Conservation (phyloP, 2,113 vertebrate genomes). For the Macroglossus sobrinus region DNA sequence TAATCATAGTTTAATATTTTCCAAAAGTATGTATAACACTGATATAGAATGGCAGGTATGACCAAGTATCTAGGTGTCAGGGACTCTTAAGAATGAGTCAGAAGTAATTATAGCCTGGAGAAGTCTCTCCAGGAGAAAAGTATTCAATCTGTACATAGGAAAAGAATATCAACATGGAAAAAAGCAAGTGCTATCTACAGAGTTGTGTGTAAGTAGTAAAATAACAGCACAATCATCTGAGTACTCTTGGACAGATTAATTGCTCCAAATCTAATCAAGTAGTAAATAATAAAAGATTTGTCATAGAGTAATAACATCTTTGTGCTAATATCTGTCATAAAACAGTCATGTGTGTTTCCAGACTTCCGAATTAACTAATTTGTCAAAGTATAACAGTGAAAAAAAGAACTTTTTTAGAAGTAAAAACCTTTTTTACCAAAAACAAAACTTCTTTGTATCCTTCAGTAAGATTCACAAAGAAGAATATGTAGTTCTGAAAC, state of each 20-base stretch:
- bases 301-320: not conserved
- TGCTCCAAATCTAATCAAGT: not conserved
- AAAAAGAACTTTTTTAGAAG: not conserved
- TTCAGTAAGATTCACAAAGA: not conserved
- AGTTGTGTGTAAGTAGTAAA: not conserved
- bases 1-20: constrained; percentile 26
- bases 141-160: not conserved
- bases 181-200: not conserved
- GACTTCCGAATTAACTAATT: not conserved
- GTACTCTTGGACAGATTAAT: not conserved
- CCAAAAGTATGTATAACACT: not conserved
- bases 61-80: not conserved
- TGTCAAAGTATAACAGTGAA: not conserved
- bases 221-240: not conserved
- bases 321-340: not conserved
- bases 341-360: not conserved
- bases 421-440: not conserved
- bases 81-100: not conserved
- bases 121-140: not conserved
- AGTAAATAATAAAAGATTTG: not conserved
- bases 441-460: not conserved
- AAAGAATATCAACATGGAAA: constrained; percentile 1
- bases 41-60: not conserved
- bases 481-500: not conserved
- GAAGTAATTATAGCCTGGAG: not conserved